Evolutionary conservation across 2,113 vertebrate genomes (phyloP).

Genomic region (Neolamprologus kungweensis): DNA sequence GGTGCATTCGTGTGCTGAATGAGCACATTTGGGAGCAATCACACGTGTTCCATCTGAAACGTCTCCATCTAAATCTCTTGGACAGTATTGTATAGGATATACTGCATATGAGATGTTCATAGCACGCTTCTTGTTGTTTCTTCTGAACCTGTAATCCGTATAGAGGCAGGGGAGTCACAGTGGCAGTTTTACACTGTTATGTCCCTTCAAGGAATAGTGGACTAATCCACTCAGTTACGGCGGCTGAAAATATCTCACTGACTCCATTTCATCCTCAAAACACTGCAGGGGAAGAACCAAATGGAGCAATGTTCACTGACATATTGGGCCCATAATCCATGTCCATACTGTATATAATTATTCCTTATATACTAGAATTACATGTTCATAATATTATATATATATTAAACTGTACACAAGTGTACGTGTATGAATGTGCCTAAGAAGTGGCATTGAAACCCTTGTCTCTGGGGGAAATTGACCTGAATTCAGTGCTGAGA

Average conservation of each 20-base stretch:
- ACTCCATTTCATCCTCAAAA: conserved; percentile 31
- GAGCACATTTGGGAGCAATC: neutral
- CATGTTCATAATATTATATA: neutral
- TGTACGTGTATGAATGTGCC: neutral
- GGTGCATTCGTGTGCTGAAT: neutral
- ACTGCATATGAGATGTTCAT: neutral
- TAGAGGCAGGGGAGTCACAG: neutral
- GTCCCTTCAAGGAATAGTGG: conserved; percentile 46
- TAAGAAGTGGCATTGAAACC: neutral
- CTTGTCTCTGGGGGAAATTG: neutral
- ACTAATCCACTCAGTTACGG: conserved; percentile 56
- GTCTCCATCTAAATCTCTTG: neutral
- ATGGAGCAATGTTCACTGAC: neutral
- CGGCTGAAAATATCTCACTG: conserved; percentile 54
- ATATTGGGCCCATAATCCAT: neutral
- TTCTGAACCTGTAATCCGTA: conserved; percentile 19
- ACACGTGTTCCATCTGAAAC: neutral
- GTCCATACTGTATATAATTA: neutral
- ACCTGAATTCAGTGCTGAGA: neutral
- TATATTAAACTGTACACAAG: neutral
- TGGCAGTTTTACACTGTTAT: conserved; percentile 15
- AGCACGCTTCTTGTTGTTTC: neutral
- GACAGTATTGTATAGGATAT: neutral
- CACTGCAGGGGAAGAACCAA: conserved; percentile 12
- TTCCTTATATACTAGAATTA: neutral